Evolutionary conservation across 2,888 invertebrate genomes (phyloP).

Genomic region (Chrysolina oricalcia): DNA sequence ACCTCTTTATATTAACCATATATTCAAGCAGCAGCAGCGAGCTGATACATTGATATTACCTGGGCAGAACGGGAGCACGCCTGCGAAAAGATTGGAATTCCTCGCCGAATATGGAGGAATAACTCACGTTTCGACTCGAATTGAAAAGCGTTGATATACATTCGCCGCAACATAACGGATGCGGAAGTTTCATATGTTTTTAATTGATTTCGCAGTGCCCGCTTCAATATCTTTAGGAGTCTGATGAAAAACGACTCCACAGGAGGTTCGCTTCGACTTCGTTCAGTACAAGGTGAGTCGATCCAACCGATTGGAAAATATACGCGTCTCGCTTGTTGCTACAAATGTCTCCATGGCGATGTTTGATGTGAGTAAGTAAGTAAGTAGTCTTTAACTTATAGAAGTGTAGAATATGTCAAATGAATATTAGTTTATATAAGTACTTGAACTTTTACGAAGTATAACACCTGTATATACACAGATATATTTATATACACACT

Average conservation of each 20-base stretch:
- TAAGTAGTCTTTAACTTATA: too few species aligned
- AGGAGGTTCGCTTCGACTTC: neutral
- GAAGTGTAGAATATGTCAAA: too few species aligned
- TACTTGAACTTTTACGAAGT: too few species aligned
- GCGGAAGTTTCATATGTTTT: neutral
- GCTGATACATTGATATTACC: conserved; percentile 41
- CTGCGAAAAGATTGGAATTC: conserved; percentile 23
- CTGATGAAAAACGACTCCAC: neutral
- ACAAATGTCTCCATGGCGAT: too few species aligned
- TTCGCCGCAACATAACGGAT: neutral
- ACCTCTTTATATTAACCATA: conserved; percentile 57
- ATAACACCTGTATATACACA: too few species aligned
- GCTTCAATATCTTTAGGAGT: neutral
- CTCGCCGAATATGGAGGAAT: conserved; percentile 39
- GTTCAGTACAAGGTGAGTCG: too few species aligned
- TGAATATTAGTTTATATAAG: too few species aligned
- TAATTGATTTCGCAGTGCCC: neutral
- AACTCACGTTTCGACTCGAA: conserved; percentile 52
- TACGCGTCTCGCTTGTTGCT: too few species aligned
- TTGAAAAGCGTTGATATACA: conserved; percentile 16
- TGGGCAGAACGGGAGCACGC: neutral
- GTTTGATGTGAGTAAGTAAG: too few species aligned
- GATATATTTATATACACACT: too few species aligned
- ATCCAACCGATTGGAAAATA: too few species aligned
- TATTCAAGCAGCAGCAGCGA: conserved; percentile 40